phyloP scores from a whole-genome alignment of 1,140 invertebrate species.

The Dreissena polymorpha region DNA sequence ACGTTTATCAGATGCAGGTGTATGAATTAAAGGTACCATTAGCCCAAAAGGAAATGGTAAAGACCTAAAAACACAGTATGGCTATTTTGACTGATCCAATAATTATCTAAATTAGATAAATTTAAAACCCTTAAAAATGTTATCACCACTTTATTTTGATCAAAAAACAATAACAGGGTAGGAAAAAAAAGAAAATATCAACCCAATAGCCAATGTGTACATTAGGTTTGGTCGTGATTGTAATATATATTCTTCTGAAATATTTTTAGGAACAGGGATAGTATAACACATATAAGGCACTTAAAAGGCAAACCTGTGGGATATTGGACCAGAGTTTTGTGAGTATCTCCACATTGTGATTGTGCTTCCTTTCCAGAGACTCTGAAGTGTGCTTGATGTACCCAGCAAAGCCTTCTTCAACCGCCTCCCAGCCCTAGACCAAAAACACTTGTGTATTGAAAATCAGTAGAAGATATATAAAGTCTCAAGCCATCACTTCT shows the following conservation, averaged over 20 bases:
- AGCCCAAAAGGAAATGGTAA: neutral
- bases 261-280: neutral
- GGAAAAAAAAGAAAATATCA: too few species aligned
- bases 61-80: neutral
- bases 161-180: too few species aligned
- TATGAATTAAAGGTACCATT: neutral
- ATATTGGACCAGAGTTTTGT: conserved; percentile 80
- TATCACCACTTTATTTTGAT: neutral
- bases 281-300: neutral
- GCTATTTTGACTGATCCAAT: neutral
- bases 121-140: neutral
- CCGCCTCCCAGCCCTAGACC: conserved; percentile 87
- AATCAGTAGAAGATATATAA: too few species aligned
- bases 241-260: neutral
- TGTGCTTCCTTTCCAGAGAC: conserved; percentile 85
- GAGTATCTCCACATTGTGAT: conserved; percentile 84
- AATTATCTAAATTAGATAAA: neutral
- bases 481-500: neutral
- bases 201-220: too few species aligned
- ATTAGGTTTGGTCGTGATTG: too few species aligned
- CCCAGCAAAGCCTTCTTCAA: conserved; percentile 93
- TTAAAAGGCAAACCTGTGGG: conserved; percentile 75
- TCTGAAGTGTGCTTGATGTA: conserved; percentile 88
- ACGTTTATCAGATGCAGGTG: neutral
- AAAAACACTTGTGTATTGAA: neutral